A percentile compares a stretch with the other conserved stretches of the same genome.
Conservation (phyloP, 2,888 invertebrate species). For the Drosophila anomalata region DNA sequence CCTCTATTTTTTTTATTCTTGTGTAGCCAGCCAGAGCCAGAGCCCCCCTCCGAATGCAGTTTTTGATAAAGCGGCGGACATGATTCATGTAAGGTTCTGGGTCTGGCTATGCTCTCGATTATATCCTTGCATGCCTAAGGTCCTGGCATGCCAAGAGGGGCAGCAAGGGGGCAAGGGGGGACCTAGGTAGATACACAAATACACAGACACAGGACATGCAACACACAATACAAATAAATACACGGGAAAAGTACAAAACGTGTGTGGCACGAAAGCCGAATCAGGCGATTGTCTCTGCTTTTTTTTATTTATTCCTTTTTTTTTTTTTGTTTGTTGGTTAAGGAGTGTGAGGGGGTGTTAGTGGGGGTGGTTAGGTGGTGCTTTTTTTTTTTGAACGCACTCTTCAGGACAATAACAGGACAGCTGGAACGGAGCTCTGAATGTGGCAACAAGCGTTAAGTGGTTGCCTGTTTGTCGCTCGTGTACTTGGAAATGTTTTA, state of each 20-base stretch:
- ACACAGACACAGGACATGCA: constrained; percentile 29
- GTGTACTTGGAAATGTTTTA: constrained; percentile 75
- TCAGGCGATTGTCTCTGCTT: constrained; percentile 45
- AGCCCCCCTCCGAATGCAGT: constrained; percentile 49
- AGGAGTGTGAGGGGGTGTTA: constrained; percentile 3
- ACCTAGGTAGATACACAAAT: constrained; percentile 32
- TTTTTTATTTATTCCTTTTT: not conserved
- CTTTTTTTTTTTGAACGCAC: constrained; percentile 57
- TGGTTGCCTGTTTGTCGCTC: constrained; percentile 76
- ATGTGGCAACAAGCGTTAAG: constrained; percentile 79
- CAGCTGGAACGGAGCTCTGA: constrained; percentile 70
- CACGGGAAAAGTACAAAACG: constrained; percentile 40
- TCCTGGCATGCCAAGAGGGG: not conserved
- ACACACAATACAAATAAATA: constrained; percentile 45
- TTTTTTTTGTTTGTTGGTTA: not conserved
- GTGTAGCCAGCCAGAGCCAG: no score
- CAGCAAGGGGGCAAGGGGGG: not conserved
- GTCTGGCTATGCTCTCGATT: constrained; percentile 40
- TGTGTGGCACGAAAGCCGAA: constrained; percentile 54
- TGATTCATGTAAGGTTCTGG: constrained; percentile 64
- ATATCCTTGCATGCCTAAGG: constrained; percentile 46
- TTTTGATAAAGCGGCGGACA: constrained; percentile 72
- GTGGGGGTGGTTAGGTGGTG: constrained; percentile 20
- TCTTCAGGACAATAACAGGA: constrained; percentile 57
- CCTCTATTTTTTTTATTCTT: not conserved